Evolutionary conservation across 2,888 invertebrate species (phyloP).

Genomic region (Neoascia interrupta): DNA sequence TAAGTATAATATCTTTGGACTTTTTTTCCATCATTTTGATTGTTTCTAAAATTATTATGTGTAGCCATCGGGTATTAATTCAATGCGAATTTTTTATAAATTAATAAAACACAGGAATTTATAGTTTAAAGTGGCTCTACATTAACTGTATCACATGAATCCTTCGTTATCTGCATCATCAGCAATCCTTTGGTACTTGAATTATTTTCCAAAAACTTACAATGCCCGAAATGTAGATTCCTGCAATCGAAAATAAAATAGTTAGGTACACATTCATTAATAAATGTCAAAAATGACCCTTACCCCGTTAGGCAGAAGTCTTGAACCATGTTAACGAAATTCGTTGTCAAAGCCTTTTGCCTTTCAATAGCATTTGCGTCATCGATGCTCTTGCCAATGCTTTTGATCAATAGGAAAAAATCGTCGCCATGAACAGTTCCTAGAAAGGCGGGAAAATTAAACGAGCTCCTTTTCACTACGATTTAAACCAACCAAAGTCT

Average conservation of each 20-base stretch:
- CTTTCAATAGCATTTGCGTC: conserved; percentile 49
- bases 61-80: no score
- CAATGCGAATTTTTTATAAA: no score
- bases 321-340: conserved; percentile 73
- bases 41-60: no score
- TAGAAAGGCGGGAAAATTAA: conserved; percentile 31
- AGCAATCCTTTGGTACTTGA: conserved; percentile 4
- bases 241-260: conserved; percentile 1
- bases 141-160: conserved; percentile 6
- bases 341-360: conserved; percentile 70
- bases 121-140: no score
- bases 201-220: conserved; percentile 32
- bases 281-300: neutral
- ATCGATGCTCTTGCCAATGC: conserved; percentile 1
- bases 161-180: conserved; percentile 29
- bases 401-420: conserved; percentile 72
- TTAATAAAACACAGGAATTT: no score
- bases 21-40: no score
- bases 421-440: conserved; percentile 75
- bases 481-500: conserved; percentile 80
- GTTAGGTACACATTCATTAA: neutral
- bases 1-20: no score
- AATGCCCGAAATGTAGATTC: conserved; percentile 28
- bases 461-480: neutral
- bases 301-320: conserved; percentile 66